Conservation (phyloP, 2,797 vertebrate genomes). For the Hippocampus kuda region DNA sequence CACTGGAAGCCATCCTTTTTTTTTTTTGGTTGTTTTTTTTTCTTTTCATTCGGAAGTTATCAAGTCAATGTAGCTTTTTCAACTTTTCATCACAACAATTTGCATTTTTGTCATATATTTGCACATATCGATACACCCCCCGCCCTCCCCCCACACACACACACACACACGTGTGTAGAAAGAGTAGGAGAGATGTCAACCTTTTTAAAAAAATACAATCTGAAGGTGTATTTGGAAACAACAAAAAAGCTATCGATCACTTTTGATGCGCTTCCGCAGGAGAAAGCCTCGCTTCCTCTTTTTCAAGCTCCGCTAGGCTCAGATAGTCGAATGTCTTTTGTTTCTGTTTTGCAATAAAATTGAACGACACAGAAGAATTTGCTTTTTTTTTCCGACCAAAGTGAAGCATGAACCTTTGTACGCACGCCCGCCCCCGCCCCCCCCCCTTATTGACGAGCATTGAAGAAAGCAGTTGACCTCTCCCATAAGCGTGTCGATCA, state of each 20-base stretch:
- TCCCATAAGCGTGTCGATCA: background rate
- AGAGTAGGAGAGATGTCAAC: too few relatives aligned
- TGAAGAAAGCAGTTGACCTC: background rate
- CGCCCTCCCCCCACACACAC: too few relatives aligned
- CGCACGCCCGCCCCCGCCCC: background rate
- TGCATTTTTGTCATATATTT: background rate
- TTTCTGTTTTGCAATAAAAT: constrained; percentile 3
- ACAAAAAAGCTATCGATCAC: background rate
- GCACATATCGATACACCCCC: background rate
- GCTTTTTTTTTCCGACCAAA: background rate
- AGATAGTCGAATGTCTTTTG: background rate
- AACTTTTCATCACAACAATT: too few relatives aligned
- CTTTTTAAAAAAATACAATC: too few relatives aligned
- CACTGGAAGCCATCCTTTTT: background rate
- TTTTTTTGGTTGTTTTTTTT: too few relatives aligned
- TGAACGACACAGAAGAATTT: background rate
- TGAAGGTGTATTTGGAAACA: background rate
- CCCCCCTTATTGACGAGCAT: background rate
- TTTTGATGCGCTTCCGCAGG: background rate
- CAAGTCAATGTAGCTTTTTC: background rate
- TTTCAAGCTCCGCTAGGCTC: constrained; percentile 1
- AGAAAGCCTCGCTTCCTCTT: background rate
- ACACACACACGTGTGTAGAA: too few relatives aligned
- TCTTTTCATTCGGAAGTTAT: background rate
- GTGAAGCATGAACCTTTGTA: constrained; percentile 2